phyloP scores from a whole-genome alignment of 1,140 invertebrate genomes.

The Heliconius nattereri region DNA sequence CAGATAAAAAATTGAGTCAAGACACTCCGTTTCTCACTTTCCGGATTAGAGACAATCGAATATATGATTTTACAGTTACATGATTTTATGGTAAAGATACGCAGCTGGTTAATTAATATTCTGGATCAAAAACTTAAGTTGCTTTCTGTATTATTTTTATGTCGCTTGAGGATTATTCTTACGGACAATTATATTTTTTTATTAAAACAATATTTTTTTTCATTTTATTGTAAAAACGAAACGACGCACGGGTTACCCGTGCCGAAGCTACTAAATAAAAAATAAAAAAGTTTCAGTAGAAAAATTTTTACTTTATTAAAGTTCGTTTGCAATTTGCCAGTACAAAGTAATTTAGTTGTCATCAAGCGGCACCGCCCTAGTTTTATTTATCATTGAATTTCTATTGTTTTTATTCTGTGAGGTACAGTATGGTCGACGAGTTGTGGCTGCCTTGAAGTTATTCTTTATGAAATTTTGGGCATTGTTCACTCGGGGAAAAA shows the following conservation, averaged over 20 bases:
- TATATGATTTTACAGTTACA: no score
- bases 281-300: background rate
- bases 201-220: background rate
- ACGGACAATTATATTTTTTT: background rate
- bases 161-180: no score
- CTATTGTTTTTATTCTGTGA: conserved; percentile 15
- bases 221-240: background rate
- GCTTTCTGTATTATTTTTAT: no score
- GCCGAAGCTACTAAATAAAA: background rate
- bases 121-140: background rate
- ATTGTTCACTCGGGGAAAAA: no score
- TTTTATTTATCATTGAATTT: conserved; percentile 27
- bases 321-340: conserved; percentile 8
- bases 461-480: no score
- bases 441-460: no score
- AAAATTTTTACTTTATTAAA: background rate
- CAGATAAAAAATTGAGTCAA: no score
- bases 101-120: background rate
- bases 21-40: no score
- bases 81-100: no score
- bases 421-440: background rate
- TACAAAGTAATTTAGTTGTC: conserved; percentile 18
- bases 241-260: no score
- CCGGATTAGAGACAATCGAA: no score
- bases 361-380: conserved; percentile 12